Base-by-base conservation (phyloP, 2,113 vertebrate species). In the Neolamprologus fasciatus region DNA sequence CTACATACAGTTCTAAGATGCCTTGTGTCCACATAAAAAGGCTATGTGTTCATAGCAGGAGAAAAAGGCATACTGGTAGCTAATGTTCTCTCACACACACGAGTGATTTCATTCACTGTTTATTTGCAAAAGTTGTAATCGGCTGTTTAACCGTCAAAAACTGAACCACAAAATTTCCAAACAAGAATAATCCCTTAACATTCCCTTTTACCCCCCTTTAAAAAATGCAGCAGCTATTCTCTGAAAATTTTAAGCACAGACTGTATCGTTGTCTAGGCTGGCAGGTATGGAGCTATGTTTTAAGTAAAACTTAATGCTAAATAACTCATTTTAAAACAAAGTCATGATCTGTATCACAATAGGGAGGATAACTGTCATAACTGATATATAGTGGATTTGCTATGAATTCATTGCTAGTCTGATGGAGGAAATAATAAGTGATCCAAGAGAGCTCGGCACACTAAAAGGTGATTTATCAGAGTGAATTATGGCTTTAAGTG, bases 31-130 rank as follows among this genome's bases (percentile, higher is more conserved):
- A 79, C 3, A 26, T 63, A 79, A 47, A 89, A 89, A 85, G 31
- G 61, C 47, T 88, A 37, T 16, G 1, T 40, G 47, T 87, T 84
- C 31, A 51, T 53, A 89, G 73, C 50, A 89, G 82, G 81, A 86
- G 80, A 61, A 89, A 68, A 94, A 92, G 90, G 92, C 91, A 92
- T 80, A 83, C 17, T 78, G 90, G 91, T 88, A 87, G 82, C 47
- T 71, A 71, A 51, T 21, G 8, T 26, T 80, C 19, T 81, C 26
- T 37, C 23, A n/a, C 55, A 66, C 45, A 81, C 45, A 79, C 23
- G 1, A 54, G 54, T 17, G 50, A 81, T 81, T 80, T 50, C 19
- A 58, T 13, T 73, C 35, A 35, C 17, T 53, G 33, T 55, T 90
- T 92, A 57, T 87, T 81, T 84, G 37, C 35, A 63, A 81, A 80